phyloP scores from a whole-genome alignment of 2,888 invertebrate species.

The Melieria picta region DNA sequence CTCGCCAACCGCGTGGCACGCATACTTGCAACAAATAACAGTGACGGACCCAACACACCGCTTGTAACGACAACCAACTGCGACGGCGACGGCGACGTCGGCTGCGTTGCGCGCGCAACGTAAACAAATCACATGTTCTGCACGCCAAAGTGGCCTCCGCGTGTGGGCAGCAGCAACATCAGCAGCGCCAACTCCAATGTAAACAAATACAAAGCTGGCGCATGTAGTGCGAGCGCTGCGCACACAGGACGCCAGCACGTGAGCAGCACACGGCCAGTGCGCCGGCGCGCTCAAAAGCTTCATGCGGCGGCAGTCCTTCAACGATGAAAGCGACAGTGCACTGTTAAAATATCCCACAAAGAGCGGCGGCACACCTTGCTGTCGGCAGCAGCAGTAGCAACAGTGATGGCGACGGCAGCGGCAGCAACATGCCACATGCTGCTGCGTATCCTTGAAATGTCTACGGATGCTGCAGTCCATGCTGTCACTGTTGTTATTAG shows the following conservation, averaged over 20 bases:
- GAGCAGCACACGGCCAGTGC: constrained; percentile 3
- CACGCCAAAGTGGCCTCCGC: no score
- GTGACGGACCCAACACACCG: background rate
- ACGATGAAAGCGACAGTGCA: no score
- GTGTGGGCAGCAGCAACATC: background rate
- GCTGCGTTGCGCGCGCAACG: background rate
- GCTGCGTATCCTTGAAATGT: background rate
- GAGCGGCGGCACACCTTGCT: constrained; percentile 29
- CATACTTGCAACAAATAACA: background rate
- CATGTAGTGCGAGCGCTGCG: background rate
- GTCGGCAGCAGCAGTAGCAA: background rate
- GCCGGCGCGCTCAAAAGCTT: constrained; percentile 11
- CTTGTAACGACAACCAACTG: no score
- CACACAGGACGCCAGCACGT: constrained; percentile 14
- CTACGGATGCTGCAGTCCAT: background rate
- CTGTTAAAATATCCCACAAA: constrained; percentile 27
- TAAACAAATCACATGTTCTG: no score
- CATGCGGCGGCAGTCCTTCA: background rate
- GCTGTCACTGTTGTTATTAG: background rate
- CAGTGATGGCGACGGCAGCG: background rate
- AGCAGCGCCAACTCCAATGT: background rate
- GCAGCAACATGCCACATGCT: background rate
- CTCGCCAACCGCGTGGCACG: background rate
- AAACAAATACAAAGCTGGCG: background rate
- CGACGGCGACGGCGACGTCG: background rate